Base-by-base conservation (phyloP, 2,888 invertebrate species). In the Tiphia femorata region DNA sequence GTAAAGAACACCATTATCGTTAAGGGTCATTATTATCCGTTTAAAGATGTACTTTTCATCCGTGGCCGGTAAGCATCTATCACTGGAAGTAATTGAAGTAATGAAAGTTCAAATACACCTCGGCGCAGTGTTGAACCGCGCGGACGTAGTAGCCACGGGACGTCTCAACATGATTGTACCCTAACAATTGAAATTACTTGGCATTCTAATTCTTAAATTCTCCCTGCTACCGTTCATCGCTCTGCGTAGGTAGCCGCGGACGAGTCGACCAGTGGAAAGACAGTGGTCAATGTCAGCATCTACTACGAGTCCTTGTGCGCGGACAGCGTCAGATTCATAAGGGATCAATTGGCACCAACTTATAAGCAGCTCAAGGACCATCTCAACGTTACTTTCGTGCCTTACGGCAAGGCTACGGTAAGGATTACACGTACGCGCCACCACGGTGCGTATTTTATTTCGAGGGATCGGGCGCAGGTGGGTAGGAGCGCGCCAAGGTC, bases 231-330 rank as follows among this genome's bases (percentile, higher is more conserved):
- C n/a, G n/a, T n/a, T n/a, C 40, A 40, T 12, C 20, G 7, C 21
- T 14, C 3, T 47, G 20, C 7, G 3, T 38, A 67, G 54, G 63
- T 54, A n/a, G 55, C 58, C 7, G 60, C 61, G 7, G 55, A 61
- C 23, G 62, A 40, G 3, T 1, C 25, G 1, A 29, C 54, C 4
- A n/a, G n/a, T n/a, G n/a, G n/a, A n/a, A 67, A 57, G 3, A 64
- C 58, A 0, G 20, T 56, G 4, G 14, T 84, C 8, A 75, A 79
- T 2, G 84, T 88, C 1, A 81, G 83, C 1, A 79, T 88, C 8
- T 88, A 86, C 72, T 88, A 88, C 68, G 88, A 88, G 74, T 79
- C 86, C 1, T 75, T 87, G 12, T 88, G 88, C 68, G 84, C 85
- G 0, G 87, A 87, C 72, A 87, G 87, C 61, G 82, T 82, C 2